Percentiles rank a stretch among this genome's conserved stretches.
Evolutionary conservation across 1,140 invertebrate genomes (phyloP).

Genomic region (Lanistes nyassanus): DNA sequence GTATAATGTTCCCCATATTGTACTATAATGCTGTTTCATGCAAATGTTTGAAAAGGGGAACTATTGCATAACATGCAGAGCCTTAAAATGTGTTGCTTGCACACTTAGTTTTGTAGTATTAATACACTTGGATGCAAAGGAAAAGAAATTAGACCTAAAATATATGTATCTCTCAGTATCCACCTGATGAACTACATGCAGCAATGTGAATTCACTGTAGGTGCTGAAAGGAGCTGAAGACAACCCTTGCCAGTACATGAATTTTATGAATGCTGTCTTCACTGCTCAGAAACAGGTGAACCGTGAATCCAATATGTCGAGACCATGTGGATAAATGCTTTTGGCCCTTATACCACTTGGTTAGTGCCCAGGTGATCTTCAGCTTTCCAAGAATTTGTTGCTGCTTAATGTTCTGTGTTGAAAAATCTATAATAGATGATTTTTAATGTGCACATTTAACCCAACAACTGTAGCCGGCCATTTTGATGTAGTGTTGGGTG

Average conservation of each 20-base stretch:
- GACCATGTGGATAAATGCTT: too few species aligned
- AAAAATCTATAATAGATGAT: too few species aligned
- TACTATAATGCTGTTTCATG: background rate
- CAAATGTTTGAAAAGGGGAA: background rate
- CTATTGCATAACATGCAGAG: background rate
- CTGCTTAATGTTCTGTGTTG: too few species aligned
- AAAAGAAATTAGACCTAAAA: background rate
- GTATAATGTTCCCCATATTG: background rate
- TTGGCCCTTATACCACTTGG: too few species aligned
- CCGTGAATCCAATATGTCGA: too few species aligned
- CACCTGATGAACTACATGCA: background rate
- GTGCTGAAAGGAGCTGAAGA: constrained; percentile 87
- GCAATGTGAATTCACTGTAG: constrained; percentile 35
- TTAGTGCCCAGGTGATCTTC: too few species aligned
- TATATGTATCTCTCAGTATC: background rate
- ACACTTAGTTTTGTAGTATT: background rate
- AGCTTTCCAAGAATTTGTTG: too few species aligned
- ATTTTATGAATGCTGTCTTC: constrained; percentile 98
- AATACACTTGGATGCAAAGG: background rate
- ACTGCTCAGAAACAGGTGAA: constrained; percentile 86
- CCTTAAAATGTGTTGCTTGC: constrained; percentile 29
- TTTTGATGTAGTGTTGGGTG: too few species aligned
- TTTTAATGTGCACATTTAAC: too few species aligned
- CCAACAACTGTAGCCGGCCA: too few species aligned
- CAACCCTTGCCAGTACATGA: constrained; percentile 91